phyloP scores from a whole-genome alignment of 2,113 vertebrate species.

The Acrocephalus arundinaceus region DNA sequence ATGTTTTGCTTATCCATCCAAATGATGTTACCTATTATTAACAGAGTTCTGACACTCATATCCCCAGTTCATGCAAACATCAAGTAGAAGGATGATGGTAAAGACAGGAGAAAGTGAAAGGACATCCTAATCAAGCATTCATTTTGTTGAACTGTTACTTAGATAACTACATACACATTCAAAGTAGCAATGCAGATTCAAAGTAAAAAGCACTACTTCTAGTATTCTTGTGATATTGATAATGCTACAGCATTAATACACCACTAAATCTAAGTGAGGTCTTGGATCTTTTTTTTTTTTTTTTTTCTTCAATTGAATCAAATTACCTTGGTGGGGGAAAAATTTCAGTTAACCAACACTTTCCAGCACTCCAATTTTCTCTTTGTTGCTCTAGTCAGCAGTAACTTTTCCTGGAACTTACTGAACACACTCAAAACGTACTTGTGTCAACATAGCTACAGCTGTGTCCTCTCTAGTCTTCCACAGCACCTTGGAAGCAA shows the following conservation, averaged over 20 bases:
- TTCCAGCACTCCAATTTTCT: neutral
- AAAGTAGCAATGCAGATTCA: neutral
- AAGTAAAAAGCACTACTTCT: neutral
- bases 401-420: neutral
- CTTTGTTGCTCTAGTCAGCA: neutral
- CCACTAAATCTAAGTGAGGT: neutral
- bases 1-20: neutral
- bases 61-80: neutral
- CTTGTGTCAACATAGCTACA: neutral
- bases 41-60: neutral
- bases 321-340: neutral
- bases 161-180: neutral
- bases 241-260: neutral
- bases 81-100: neutral
- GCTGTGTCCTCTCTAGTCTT: neutral
- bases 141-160: neutral
- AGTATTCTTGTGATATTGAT: neutral
- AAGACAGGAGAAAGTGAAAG: neutral
- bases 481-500: neutral
- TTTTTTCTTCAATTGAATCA: neutral
- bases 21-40: neutral
- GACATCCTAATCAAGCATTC: neutral
- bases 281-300: neutral
- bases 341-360: neutral
- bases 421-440: accelerated